A percentile compares a stretch with the other conserved stretches of the same genome.
phyloP scores from a whole-genome alignment of 1,140 invertebrate species.

The Hetaerina americana region DNA sequence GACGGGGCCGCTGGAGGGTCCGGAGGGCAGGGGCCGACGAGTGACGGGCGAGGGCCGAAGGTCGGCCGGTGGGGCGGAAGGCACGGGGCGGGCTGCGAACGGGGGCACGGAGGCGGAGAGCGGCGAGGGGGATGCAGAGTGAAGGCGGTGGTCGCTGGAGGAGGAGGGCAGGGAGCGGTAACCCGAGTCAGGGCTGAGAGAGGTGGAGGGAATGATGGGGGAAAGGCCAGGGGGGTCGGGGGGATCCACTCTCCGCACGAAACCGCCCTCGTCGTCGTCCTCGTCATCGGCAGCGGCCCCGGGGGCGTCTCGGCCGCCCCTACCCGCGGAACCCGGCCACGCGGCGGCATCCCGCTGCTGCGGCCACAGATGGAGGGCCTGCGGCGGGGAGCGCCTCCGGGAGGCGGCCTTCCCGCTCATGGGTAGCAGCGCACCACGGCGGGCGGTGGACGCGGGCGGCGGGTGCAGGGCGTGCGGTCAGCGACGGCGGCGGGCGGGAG shows the following conservation, averaged over 20 bases:
- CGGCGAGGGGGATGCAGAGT: conserved; percentile 24
- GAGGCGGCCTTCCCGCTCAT: conserved; percentile 15
- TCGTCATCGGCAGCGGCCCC: too few relatives aligned
- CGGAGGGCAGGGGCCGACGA: not conserved
- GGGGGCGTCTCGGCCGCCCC: too few relatives aligned
- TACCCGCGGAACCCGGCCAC: too few relatives aligned
- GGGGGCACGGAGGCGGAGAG: not conserved
- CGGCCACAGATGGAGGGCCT: too few relatives aligned
- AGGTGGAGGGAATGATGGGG: too few relatives aligned
- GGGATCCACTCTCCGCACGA: too few relatives aligned
- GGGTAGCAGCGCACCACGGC: conserved; percentile 10
- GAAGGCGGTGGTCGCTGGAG: conserved; percentile 46
- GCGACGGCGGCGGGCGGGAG: conserved; percentile 1
- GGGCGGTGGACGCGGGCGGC: conserved; percentile 21
- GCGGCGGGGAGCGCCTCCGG: conserved; percentile 22
- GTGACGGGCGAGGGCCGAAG: conserved; percentile 15
- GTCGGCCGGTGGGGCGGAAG: conserved; percentile 10
- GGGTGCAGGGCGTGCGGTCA: conserved; percentile 16
- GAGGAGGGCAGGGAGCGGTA: conserved; percentile 39
- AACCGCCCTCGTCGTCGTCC: too few relatives aligned
- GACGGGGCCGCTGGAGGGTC: conserved; percentile 2
- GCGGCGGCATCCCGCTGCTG: too few relatives aligned
- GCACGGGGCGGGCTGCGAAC: conserved; percentile 19
- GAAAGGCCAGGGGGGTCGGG: conserved; percentile 14
- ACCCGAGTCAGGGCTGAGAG: conserved; percentile 35